Base-by-base conservation (phyloP, 2,888 invertebrate genomes). In the Masnerella sp. region DNA sequence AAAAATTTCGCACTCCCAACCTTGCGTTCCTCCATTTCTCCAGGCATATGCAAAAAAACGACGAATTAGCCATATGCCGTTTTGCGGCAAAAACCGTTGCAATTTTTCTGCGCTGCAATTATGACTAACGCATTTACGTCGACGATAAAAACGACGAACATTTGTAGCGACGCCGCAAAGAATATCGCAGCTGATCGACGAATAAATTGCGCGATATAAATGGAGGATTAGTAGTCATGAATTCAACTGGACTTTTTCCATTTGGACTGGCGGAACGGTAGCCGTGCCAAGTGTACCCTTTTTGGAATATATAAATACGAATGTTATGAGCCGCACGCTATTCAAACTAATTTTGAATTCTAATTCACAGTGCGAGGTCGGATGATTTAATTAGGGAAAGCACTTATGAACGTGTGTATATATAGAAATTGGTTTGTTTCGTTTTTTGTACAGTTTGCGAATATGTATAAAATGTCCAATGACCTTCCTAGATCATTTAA, bases 61-160 rank as follows among this genome's bases (percentile, higher is more conserved):
- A 49, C 49, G 58, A 56, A 58, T 65, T 65, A 65, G 65, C 65
- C 65, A 65, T 65, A 65, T 65, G 65, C 56, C 54, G 47, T 65
- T 65, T 64, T 56, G 56, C 36, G 40, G 56, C 32, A 65, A 65
- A 47, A 56, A 65, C 40, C 56, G 40, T 56, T 47, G 47, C 65
- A 56, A 65, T 56, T 65, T 54, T 65, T 65, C 54, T 32, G 54
- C 54, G 47, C 20, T 9, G 56, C 17, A 56, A 65, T 45, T 65
- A 14, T 14, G 47, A 40, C 28, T 47, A 56, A 65, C 65, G 65
- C 45, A 56, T 54, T 47, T 54, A 28, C 43, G 38, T 20, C 17
- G 30, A 15, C 47, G 47, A 54, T 56, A 38, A 56, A 65, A 54
- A 65, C 54, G 54, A 51, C 47, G 5, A 22, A 30, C 25, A 47